Conservation (phyloP, 2,888 invertebrate species). For the Ophioninae sp. region DNA sequence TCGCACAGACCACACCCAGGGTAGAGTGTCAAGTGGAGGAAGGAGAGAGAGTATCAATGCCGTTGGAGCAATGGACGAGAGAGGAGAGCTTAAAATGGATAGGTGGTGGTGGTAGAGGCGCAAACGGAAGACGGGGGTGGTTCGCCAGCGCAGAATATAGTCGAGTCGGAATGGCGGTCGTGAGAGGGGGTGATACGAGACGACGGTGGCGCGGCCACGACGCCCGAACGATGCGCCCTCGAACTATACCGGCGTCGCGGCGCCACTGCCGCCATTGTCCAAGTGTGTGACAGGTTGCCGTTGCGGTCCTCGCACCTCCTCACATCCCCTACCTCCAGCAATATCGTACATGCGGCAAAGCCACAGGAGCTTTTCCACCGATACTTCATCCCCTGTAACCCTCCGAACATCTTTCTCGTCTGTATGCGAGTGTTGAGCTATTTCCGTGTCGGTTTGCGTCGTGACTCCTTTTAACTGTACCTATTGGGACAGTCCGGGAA, state of each 20-base stretch:
- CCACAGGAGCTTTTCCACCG: constrained; percentile 17
- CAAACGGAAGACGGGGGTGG: constrained; percentile 52
- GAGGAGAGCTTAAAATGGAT: constrained; percentile 48
- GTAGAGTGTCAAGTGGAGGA: constrained; percentile 59
- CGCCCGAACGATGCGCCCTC: constrained; percentile 65
- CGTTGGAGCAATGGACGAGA: constrained; percentile 55
- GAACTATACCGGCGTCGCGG: constrained; percentile 68
- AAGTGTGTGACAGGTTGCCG: constrained; percentile 72
- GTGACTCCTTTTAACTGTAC: background rate
- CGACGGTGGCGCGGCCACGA: constrained; percentile 72
- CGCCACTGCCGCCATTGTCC: constrained; percentile 70
- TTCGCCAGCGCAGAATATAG: constrained; percentile 54
- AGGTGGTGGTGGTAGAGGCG: constrained; percentile 45
- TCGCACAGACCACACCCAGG: constrained; percentile 67
- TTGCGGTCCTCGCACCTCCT: constrained; percentile 58
- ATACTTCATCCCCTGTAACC: background rate
- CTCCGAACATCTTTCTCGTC: background rate
- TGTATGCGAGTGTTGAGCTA: background rate
- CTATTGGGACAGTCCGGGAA: background rate
- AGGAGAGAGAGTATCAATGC: constrained; percentile 49
- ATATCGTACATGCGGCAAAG: constrained; percentile 37
- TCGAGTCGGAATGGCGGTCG: constrained; percentile 31
- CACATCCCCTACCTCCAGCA: constrained; percentile 8
- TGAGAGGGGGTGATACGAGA: constrained; percentile 49
- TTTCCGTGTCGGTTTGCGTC: background rate